Conservation (phyloP, 1,140 invertebrate species). For the Hirudo medicinalis region DNA sequence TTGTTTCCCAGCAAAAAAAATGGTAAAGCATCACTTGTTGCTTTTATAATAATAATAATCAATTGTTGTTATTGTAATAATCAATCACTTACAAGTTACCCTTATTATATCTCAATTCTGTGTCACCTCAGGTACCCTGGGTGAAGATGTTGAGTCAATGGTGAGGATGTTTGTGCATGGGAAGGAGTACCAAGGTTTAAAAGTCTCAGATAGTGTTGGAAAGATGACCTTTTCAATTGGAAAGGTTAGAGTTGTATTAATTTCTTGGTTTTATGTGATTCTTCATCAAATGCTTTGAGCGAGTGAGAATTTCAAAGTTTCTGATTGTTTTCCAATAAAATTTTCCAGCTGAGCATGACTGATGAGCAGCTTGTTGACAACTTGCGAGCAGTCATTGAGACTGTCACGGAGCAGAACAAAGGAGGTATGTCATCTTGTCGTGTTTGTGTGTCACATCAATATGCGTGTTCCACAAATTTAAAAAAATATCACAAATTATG, state of each 20-base stretch:
- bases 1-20: constrained; percentile 21
- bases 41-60: background rate
- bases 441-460: too few species aligned
- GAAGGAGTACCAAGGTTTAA: background rate
- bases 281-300: too few species aligned
- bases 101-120: background rate
- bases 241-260: background rate
- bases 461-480: too few species aligned
- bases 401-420: background rate
- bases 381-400: constrained; percentile 5
- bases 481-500: too few species aligned
- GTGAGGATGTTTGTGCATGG: background rate
- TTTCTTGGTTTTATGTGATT: too few species aligned
- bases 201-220: constrained; percentile 5
- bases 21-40: constrained; percentile 8
- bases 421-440: too few species aligned
- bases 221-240: constrained; percentile 10
- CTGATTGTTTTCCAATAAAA: background rate
- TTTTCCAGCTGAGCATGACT: constrained; percentile 16
- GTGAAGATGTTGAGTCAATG: background rate
- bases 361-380: constrained; percentile 18
- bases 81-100: background rate
- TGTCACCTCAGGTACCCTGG: background rate
- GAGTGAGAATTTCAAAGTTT: background rate
- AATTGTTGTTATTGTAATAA: background rate